These are phyloP conservation scores for Nematolebias whitei DNA, from an alignment of 2,113 vertebrate species.

Conservation along the genomic window DNA sequence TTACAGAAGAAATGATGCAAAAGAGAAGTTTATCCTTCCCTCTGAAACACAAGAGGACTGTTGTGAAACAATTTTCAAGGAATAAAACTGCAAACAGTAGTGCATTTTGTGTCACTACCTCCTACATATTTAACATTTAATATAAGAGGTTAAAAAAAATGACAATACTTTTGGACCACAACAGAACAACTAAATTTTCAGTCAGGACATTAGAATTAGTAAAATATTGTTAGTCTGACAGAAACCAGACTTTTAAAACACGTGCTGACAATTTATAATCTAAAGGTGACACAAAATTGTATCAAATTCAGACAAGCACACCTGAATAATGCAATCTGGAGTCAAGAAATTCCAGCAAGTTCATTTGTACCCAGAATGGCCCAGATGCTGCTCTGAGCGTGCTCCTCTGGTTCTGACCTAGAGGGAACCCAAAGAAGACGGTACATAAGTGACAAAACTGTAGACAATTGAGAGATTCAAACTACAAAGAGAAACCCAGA, in stretches of 20 bases:
- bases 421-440: neutral
- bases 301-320: neutral
- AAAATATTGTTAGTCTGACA: neutral
- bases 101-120: constrained; percentile 4
- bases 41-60: constrained; percentile 20
- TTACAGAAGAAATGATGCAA: no score
- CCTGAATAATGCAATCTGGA: neutral
- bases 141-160: no score
- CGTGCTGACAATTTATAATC: neutral
- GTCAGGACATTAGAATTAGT: neutral
- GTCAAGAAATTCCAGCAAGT: neutral
- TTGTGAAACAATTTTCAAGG: constrained; percentile 6
- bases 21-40: neutral
- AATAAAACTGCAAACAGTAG: constrained; percentile 9
- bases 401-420: neutral
- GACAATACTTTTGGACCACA: no score
- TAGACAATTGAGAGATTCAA: neutral
- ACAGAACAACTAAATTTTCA: neutral
- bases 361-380: neutral
- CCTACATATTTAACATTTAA: constrained; percentile 27
- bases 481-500: no score
- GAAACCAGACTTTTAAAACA: neutral
- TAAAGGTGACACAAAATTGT: neutral
- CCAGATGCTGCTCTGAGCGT: neutral
- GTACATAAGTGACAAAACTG: neutral